phyloP scores from a whole-genome alignment of 2,888 invertebrate species.

The Tridacna crocea region DNA sequence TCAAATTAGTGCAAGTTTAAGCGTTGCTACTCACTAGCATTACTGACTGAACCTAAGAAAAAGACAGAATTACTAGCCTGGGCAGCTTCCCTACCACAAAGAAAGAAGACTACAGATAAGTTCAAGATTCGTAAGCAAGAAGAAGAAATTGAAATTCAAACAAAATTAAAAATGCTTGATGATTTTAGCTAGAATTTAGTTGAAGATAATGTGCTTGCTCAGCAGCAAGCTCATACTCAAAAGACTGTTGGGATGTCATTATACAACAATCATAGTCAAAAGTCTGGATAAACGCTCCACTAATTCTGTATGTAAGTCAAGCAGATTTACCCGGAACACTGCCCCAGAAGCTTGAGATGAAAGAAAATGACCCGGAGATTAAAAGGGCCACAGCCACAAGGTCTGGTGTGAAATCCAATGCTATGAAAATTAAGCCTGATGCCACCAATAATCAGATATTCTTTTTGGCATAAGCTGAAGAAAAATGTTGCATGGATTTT shows the following conservation, averaged over 20 bases:
- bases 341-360: too few species aligned
- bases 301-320: neutral
- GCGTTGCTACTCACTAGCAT: too few species aligned
- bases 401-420: neutral
- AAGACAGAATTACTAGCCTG: too few species aligned
- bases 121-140: too few species aligned
- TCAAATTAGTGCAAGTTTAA: too few species aligned
- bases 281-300: slow-evolving; percentile 19
- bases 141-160: too few species aligned
- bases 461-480: slow-evolving; percentile 28
- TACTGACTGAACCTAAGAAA: too few species aligned
- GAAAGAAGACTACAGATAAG: too few species aligned
- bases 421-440: neutral
- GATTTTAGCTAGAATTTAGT: too few species aligned
- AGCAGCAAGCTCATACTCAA: slow-evolving; percentile 4
- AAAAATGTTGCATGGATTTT: slow-evolving; percentile 22
- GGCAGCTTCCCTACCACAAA: too few species aligned
- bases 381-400: neutral
- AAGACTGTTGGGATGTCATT: slow-evolving; percentile 27
- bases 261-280: neutral
- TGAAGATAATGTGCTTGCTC: too few species aligned
- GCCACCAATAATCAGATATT: neutral
- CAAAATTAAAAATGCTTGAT: too few species aligned
- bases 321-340: neutral
- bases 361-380: neutral